Evolutionary conservation across 2,113 vertebrate genomes (phyloP).

Genomic region (Trogon surrucura): DNA sequence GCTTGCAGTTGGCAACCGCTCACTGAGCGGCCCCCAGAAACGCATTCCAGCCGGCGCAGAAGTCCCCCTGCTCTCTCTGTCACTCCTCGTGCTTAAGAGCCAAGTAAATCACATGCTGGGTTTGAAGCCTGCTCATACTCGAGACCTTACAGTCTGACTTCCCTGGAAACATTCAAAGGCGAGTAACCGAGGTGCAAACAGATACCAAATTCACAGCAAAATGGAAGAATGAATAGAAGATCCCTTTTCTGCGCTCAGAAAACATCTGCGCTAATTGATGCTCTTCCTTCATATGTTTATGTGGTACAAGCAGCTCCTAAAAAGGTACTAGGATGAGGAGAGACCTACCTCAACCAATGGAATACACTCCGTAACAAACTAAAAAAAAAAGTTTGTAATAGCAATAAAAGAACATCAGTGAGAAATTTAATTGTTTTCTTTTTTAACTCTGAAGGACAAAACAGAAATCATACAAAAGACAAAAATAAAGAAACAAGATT

Average conservation of each 20-base stretch:
- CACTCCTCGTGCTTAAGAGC: background rate
- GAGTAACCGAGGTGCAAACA: background rate
- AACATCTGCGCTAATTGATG: background rate
- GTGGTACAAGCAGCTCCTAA: background rate
- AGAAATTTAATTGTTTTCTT: background rate
- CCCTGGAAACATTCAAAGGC: background rate
- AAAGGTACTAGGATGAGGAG: background rate
- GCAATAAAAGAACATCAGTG: background rate
- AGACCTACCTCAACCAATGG: background rate
- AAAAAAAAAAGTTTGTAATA: background rate
- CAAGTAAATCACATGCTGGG: background rate
- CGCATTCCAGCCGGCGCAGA: fast-evolving
- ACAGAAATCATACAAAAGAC: background rate
- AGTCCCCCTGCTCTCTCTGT: background rate
- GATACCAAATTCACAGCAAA: background rate
- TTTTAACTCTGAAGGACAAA: background rate
- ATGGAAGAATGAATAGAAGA: background rate
- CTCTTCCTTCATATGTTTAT: background rate
- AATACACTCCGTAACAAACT: background rate
- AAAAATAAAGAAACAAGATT: background rate
- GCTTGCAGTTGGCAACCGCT: background rate
- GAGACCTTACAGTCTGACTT: background rate
- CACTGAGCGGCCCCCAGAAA: background rate
- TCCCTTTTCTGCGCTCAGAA: background rate
- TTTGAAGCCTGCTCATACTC: background rate